Evolutionary conservation across 1,140 invertebrate genomes (phyloP).

Genomic region (Drosophila truncata): DNA sequence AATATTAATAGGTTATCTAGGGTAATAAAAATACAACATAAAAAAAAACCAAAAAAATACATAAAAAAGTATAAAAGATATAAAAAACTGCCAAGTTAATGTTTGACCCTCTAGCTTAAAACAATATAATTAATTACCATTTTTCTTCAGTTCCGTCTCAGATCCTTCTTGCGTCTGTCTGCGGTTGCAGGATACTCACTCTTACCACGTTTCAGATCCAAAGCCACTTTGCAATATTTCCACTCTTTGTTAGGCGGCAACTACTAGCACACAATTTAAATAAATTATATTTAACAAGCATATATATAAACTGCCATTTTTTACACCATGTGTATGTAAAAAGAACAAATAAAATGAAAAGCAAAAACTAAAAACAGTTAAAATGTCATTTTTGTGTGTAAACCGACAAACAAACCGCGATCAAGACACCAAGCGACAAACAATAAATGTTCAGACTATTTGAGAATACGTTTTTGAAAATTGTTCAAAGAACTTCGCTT

Average conservation of each 20-base stretch:
- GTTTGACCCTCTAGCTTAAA: constrained; percentile 68
- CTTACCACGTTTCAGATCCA: constrained; percentile 41
- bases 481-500: constrained; percentile 25
- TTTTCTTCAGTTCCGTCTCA: constrained; percentile 12
- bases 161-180: constrained; percentile 10
- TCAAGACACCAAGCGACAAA: constrained; percentile 26
- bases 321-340: constrained; percentile 72
- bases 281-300: constrained; percentile 67
- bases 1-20: constrained; percentile 81
- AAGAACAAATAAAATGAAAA: constrained; percentile 45
- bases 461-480: constrained; percentile 12
- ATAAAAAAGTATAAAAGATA: constrained; percentile 22
- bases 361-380: constrained; percentile 34
- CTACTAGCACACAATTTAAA: constrained; percentile 74
- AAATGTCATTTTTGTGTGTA: constrained; percentile 55
- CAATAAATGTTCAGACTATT: constrained; percentile 28
- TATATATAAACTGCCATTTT: constrained; percentile 82
- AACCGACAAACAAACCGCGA: constrained; percentile 24
- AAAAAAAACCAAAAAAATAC: constrained; percentile 41
- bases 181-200: constrained; percentile 19
- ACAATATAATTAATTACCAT: constrained; percentile 11
- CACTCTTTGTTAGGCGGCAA: constrained; percentile 62
- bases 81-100: constrained; percentile 77
- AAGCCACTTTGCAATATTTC: constrained; percentile 56
- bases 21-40: constrained; percentile 62